Evolutionary conservation across 2,113 vertebrate species (phyloP), one percentile per base, ranked within the genome.

Genomic region (Bettongia penicillata): DNA sequence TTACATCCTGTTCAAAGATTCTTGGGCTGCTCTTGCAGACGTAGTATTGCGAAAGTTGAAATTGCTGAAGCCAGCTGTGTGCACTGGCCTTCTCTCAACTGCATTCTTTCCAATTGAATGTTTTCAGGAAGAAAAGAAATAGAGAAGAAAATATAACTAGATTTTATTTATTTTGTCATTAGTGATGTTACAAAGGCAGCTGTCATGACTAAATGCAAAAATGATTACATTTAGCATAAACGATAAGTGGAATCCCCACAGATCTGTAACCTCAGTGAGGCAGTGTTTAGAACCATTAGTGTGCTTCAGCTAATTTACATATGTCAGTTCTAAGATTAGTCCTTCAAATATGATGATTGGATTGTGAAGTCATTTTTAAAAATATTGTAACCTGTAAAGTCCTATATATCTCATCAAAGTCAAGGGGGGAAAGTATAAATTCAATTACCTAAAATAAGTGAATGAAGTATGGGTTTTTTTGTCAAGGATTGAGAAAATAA

Each of bases 1-100:
- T 98, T 98, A 98, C 98, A 98, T 99, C 98, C 98, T 98, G 98
- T 97, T 97, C 94, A 95, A 96, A 97, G 97, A 98, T 98, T 98
- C 98, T 95, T 94, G 95, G 94, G 77, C 93, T 93, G 93, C 94
- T 98, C 97, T 98, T 97, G 96, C 97, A 97, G 98, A 97, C 96
- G 53, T 93, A 94, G 91, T 91, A 96, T 98, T 97, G 94, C 96
- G 96, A 95, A 98, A 98, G 95, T 23, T 92, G 0, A 95, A 96
- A 95, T 94, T 94, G 93, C 92, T 94, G 0, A 95, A 97, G 97
- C 84, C 97, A 98, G 97, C 97, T 98, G 98, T 93, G 91, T 51
- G 24, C 25, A n/a, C 93, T 95, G 5, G 90, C 55, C 51, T 90
- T 93, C 93, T 94, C 95, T 97, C 51, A n/a, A 31, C 93, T 22